A percentile compares a stretch with the other conserved stretches of the same genome.
These are phyloP conservation scores for Salvelinus sp. DNA, from an alignment of 2,113 vertebrate genomes.

Conservation along the genomic window DNA sequence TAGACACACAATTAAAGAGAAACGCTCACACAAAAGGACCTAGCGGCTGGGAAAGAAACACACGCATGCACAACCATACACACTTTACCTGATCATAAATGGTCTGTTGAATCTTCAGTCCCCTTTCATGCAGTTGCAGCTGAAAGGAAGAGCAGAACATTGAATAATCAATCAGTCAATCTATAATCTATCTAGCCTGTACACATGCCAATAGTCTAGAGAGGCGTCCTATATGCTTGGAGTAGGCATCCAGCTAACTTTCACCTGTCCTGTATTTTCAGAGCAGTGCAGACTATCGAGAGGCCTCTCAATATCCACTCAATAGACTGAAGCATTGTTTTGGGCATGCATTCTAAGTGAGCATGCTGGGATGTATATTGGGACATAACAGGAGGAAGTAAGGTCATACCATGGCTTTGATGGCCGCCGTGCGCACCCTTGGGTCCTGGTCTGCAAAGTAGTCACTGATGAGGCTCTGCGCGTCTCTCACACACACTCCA, in stretches of 20 bases:
- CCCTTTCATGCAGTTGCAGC: neutral
- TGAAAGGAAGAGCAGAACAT: neutral
- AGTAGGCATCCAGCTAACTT: too few relatives aligned
- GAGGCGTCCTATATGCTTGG: too few relatives aligned
- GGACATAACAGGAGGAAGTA: neutral
- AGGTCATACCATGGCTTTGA: slow-evolving; percentile 91
- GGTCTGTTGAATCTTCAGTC: slow-evolving; percentile 1
- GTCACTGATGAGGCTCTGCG: slow-evolving; percentile 92
- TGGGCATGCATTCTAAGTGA: too few relatives aligned
- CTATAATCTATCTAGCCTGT: too few relatives aligned
- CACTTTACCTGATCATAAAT: neutral
- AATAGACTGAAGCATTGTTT: too few relatives aligned
- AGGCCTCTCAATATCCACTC: too few relatives aligned
- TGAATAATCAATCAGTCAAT: neutral
- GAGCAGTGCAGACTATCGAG: too few relatives aligned
- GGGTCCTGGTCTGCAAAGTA: slow-evolving; percentile 95
- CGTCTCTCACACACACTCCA: slow-evolving; percentile 74
- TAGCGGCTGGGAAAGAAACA: neutral
- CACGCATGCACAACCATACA: neutral
- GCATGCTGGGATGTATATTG: too few relatives aligned
- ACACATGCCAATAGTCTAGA: too few relatives aligned
- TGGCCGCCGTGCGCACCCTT: slow-evolving; percentile 89
- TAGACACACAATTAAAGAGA: slow-evolving; percentile 45
- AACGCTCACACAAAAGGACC: neutral
- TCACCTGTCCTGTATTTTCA: too few relatives aligned